Percentiles rank a stretch among this genome's conserved stretches.
Evolutionary conservation across 2,113 vertebrate species (phyloP).

Genomic region (Eidolon helvum): DNA sequence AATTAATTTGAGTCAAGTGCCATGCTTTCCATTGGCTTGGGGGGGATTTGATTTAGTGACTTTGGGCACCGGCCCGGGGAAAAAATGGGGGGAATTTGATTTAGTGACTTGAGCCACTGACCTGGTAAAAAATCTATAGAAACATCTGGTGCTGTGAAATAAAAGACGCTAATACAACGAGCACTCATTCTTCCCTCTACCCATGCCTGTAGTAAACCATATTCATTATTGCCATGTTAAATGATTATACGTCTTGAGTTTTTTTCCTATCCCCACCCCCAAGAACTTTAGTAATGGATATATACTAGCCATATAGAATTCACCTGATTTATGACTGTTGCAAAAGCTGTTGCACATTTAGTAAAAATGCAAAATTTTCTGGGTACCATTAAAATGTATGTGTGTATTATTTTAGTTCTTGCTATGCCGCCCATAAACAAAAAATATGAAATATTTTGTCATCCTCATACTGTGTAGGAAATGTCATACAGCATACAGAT

Average conservation of each 20-base stretch:
- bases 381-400: not conserved
- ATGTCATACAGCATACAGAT: not conserved
- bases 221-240: conserved; percentile 59
- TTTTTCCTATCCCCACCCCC: not conserved
- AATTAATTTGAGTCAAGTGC: conserved; percentile 64
- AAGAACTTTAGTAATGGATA: conserved; percentile 48
- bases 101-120: conserved; percentile 63
- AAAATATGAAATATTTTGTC: not conserved
- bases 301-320: not conserved
- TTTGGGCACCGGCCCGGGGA: too few species aligned
- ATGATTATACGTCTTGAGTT: conserved; percentile 60
- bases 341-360: not conserved
- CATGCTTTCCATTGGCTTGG: conserved; percentile 40
- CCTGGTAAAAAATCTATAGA: conserved; percentile 70
- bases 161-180: conserved; percentile 57
- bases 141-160: conserved; percentile 64
- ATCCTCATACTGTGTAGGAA: not conserved
- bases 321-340: conserved; percentile 8
- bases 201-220: conserved; percentile 19
- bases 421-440: not conserved
- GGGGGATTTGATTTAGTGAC: conserved; percentile 69
- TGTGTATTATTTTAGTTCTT: not conserved
- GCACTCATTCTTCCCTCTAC: not conserved
- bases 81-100: conserved; percentile 64
- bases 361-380: conserved; percentile 3